Evolutionary conservation across 2,888 invertebrate species (phyloP), one percentile per base, ranked within the genome.

Genomic region (Tipula unca): DNA sequence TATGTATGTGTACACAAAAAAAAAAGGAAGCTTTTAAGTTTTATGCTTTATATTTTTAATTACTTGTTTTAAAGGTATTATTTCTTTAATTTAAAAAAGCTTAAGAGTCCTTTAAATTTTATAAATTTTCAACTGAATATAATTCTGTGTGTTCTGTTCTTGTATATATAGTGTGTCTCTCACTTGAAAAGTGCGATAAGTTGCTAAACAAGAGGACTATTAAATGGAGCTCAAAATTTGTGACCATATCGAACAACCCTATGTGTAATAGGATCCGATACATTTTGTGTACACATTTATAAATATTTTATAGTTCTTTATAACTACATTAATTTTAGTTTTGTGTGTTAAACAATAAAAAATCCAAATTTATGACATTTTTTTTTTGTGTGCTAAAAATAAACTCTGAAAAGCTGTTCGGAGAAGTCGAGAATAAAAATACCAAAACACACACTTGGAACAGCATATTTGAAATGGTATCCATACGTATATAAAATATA

Each of bases 301-400:
- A 13, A 39, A 17, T 69, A 69, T 69, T 69, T 69, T 69, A 20
- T 25, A 69, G 69, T 69, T 69, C 25, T 25, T 69, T 69, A 69
- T 25, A 25, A 69, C 25, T 69, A 20, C 69, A 69, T 69, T 69
- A 69, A 69, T 69, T 25, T 69, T 69, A 69, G 69, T 69, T 69
- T 69, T 69, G 69, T 69, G 69, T 69, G 69, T 69, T 69, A 69
- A 69, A 69, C 25, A 69, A 69, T 69, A 69, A 69, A 69, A 69
- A 69, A 69, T 25, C 25, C 10, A 69, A 69, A 69, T 69, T 69
- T 69, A 69, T 69, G 69, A 25, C 69, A 69, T 48, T 48, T 17
- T 17, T 48, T 48, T 69, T 69, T 69, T 20, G 25, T 69, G 69
- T 69, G 69, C 10, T 69, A 25, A 0, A 69, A 25, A 69, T 69